Evolutionary conservation across 2,797 vertebrate species (phyloP).

Genomic region (Urosaurus nigricauda): DNA sequence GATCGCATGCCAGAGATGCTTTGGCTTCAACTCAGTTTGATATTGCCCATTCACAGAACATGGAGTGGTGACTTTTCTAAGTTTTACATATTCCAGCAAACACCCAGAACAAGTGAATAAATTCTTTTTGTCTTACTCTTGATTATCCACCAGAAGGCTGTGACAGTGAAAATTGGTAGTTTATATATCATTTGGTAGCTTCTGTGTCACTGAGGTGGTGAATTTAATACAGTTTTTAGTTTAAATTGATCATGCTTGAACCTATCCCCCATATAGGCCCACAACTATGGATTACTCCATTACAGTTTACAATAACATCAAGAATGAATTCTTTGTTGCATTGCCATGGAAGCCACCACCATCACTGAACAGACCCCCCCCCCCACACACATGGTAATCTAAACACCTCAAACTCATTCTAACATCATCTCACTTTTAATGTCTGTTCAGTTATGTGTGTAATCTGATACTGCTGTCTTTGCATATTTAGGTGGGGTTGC

Average conservation of each 20-base stretch:
- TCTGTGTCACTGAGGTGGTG: too few relatives aligned
- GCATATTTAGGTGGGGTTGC: neutral
- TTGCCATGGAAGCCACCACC: too few relatives aligned
- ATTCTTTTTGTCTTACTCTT: neutral
- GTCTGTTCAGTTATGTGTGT: neutral
- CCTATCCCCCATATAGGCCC: too few relatives aligned
- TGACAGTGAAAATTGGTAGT: too few relatives aligned
- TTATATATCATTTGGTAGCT: too few relatives aligned
- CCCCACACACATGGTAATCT: neutral
- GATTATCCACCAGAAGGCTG: neutral
- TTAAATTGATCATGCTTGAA: too few relatives aligned
- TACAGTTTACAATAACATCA: too few relatives aligned
- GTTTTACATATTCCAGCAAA: too few relatives aligned
- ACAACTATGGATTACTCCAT: too few relatives aligned
- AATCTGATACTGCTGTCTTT: neutral
- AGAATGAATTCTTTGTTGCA: too few relatives aligned
- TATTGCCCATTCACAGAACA: neutral
- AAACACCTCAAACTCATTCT: neutral
- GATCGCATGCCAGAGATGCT: neutral
- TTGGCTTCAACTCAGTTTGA: neutral
- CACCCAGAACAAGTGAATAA: too few relatives aligned
- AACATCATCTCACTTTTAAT: neutral
- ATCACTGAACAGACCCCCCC: neutral
- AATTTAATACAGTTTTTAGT: too few relatives aligned
- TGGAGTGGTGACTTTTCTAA: neutral